Percentiles rank a stretch among this genome's conserved stretches.
Evolutionary conservation across 2,797 vertebrate genomes (phyloP).

Genomic region (Paratrypauchen microcephalus): DNA sequence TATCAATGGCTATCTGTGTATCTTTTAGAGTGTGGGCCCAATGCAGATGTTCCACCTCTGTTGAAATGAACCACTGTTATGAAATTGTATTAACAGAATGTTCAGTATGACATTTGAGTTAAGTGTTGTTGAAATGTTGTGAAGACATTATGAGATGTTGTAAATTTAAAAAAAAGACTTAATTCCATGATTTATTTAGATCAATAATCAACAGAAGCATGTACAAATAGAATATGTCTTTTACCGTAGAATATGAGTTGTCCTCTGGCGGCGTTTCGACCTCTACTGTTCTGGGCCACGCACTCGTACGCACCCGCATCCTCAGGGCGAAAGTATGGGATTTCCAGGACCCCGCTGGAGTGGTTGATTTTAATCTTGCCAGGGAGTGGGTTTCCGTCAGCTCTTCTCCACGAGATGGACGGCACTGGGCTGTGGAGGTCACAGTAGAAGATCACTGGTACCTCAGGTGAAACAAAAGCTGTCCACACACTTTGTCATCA

Average conservation of each 20-base stretch:
- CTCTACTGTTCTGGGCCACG: constrained; percentile 87
- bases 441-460: constrained; percentile 43
- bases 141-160: neutral
- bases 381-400: constrained; percentile 86
- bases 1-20: constrained; percentile 82
- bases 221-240: neutral
- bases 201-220: neutral
- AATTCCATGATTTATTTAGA: neutral
- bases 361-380: constrained; percentile 90
- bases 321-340: constrained; percentile 92
- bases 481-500: constrained; percentile 9
- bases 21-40: constrained; percentile 86
- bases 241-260: constrained; percentile 88
- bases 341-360: constrained; percentile 88
- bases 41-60: constrained; percentile 82
- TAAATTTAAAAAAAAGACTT: neutral
- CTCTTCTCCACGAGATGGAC: constrained; percentile 88
- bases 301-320: constrained; percentile 89
- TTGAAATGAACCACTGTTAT: constrained; percentile 18
- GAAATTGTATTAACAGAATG: constrained; percentile 5
- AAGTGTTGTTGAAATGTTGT: neutral
- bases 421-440: constrained; percentile 84
- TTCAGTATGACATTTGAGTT: neutral
- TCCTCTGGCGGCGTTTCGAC: constrained; percentile 84
- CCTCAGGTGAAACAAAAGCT: constrained; percentile 20